Percentiles rank a stretch among this genome's conserved stretches.
Evolutionary conservation across 2,888 invertebrate species (phyloP).

Genomic region (Chloroclystis v-ata): DNA sequence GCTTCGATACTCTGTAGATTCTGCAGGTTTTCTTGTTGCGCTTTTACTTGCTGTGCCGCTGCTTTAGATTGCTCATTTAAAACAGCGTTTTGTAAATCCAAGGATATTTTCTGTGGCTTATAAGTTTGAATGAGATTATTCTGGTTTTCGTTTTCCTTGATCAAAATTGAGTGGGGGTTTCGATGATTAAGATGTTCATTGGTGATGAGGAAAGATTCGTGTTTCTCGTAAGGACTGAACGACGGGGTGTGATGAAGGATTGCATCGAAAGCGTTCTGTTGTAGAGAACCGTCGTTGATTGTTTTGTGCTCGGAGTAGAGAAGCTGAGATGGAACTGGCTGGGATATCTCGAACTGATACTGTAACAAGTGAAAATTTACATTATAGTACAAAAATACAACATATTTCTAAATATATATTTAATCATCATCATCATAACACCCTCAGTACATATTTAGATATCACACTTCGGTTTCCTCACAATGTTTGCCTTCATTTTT

Average conservation of each 20-base stretch:
- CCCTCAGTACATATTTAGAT: too few species aligned
- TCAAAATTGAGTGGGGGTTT: neutral
- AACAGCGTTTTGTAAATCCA: neutral
- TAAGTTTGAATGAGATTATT: neutral
- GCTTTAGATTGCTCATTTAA: neutral
- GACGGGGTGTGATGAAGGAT: neutral
- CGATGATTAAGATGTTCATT: neutral
- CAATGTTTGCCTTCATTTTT: too few species aligned
- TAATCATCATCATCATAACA: too few species aligned
- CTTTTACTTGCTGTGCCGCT: neutral
- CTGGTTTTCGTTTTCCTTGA: neutral
- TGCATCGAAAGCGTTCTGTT: slow-evolving; percentile 1
- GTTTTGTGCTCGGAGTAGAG: slow-evolving; percentile 56
- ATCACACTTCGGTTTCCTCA: too few species aligned
- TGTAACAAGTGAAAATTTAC: slow-evolving; percentile 32
- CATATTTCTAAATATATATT: too few species aligned
- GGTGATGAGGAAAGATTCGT: neutral
- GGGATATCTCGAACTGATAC: slow-evolving; percentile 57
- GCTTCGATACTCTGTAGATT: slow-evolving; percentile 6
- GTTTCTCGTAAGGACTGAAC: slow-evolving; percentile 5
- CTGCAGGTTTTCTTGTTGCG: slow-evolving; percentile 10
- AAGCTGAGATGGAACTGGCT: slow-evolving; percentile 55
- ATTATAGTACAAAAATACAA: slow-evolving; percentile 1
- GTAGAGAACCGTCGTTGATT: slow-evolving; percentile 33
- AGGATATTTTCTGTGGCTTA: neutral